Conservation (phyloP, 2,113 vertebrate genomes). For the Pluvianellus socialis region DNA sequence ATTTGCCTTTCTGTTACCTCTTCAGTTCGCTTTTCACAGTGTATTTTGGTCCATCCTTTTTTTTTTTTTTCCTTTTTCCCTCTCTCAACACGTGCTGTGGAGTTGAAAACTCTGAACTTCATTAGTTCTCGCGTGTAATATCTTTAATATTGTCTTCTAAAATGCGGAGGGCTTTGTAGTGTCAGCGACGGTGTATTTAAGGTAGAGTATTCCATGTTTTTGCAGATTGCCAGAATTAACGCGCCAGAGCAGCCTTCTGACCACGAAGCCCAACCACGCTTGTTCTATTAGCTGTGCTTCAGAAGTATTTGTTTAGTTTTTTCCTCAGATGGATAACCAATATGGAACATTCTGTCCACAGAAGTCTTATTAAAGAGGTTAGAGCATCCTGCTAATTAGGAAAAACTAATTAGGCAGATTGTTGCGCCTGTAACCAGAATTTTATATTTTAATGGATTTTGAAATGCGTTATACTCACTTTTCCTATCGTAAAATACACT, state of each 20-base stretch:
- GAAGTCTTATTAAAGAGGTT: slow-evolving; percentile 68
- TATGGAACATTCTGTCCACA: slow-evolving; percentile 71
- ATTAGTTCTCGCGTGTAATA: not conserved
- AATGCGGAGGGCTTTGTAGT: not conserved
- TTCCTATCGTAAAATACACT: slow-evolving; percentile 4
- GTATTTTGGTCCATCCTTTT: not conserved
- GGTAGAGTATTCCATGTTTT: not conserved
- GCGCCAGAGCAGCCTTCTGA: slow-evolving; percentile 39
- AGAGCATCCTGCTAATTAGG: slow-evolving; percentile 67
- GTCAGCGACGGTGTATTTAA: not conserved
- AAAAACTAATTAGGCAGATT: slow-evolving; percentile 67
- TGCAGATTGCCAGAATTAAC: not conserved
- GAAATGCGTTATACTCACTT: not conserved
- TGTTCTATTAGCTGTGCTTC: slow-evolving; percentile 63
- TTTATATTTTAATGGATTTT: slow-evolving; percentile 60
- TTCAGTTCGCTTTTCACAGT: not conserved
- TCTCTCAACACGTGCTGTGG: not conserved
- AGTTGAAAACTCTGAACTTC: not conserved
- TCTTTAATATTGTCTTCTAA: not conserved
- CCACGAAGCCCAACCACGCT: slow-evolving; percentile 20
- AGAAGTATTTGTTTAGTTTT: slow-evolving; percentile 48
- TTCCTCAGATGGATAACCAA: slow-evolving; percentile 66
- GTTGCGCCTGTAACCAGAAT: slow-evolving; percentile 62
- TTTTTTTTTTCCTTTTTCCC: too few species aligned
- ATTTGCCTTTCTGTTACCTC: not conserved